These are phyloP conservation scores for Drosophila pseudotakahashii DNA, from an alignment of 2,888 invertebrate species.

Conservation along the genomic window DNA sequence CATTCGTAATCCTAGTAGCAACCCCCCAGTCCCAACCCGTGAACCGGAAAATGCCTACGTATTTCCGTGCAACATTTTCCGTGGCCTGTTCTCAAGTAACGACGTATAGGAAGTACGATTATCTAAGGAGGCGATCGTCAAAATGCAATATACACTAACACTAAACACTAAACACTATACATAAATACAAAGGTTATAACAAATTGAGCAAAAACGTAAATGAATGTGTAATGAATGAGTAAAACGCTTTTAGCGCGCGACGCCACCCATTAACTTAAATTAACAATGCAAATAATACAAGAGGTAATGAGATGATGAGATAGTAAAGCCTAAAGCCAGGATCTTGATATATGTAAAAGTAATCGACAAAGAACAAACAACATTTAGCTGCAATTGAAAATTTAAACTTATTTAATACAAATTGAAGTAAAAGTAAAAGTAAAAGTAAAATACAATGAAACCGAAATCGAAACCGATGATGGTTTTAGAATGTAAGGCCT, in stretches of 20 bases:
- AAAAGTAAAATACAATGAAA: slow-evolving; percentile 20
- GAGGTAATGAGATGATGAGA: slow-evolving; percentile 7
- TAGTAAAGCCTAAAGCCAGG: slow-evolving; percentile 6
- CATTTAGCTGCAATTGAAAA: slow-evolving; percentile 77
- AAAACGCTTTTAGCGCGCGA: slow-evolving; percentile 78
- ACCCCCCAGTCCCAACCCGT: slow-evolving; percentile 2
- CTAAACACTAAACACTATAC: slow-evolving; percentile 21
- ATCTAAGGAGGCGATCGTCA: slow-evolving; percentile 33
- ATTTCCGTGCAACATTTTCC: slow-evolving; percentile 29
- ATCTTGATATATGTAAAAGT: slow-evolving; percentile 52
- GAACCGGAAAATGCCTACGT: neutral
- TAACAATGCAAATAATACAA: slow-evolving; percentile 10
- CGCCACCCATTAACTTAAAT: slow-evolving; percentile 73
- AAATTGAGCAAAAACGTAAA: neutral
- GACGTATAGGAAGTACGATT: slow-evolving; percentile 45
- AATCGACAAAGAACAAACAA: slow-evolving; percentile 57
- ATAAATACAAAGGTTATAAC: slow-evolving; percentile 12
- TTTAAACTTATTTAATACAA: slow-evolving; percentile 58
- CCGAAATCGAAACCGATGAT: slow-evolving; percentile 16
- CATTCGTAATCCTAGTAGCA: slow-evolving; percentile 49
- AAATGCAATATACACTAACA: slow-evolving; percentile 47
- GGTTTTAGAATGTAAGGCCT: slow-evolving; percentile 27
- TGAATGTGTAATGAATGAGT: slow-evolving; percentile 21
- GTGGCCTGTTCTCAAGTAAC: slow-evolving; percentile 48
- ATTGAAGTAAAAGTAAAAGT: slow-evolving; percentile 9